Base-by-base conservation (phyloP, 2,888 invertebrate genomes). In the Torymus auratus region DNA sequence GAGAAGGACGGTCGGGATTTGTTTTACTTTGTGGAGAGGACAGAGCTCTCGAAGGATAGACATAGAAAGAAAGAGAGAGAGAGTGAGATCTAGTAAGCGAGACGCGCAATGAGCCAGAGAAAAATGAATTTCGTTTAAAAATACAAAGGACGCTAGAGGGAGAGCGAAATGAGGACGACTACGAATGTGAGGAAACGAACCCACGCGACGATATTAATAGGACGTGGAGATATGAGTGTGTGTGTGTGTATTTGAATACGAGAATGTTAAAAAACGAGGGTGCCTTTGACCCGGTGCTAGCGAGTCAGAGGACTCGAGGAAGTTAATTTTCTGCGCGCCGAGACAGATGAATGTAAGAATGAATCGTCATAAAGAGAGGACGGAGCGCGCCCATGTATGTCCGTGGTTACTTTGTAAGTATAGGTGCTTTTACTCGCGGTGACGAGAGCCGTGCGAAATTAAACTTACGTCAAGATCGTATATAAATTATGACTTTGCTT, bases 101-200 rank as follows among this genome's bases (percentile, higher is more conserved):
- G 15, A 58, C 23, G n/a, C n/a, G 68, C 79, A 69, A 79, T 74
- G 80, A 70, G 74, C 50, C 58, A 65, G n/a, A 60, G 69, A 75
- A 75, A 80, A 75, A 75, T 80, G 69, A 74, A 80, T 80, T 75
- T 80, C 64, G 74, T 71, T 78, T 79, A 64, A 74, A 79, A 79
- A 79, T 78, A 79, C 74, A 79, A 74, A 73, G 68, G 67, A 68
- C 60, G 76, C 70, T 72, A 64, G 60, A 10, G 23, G 2, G 56
- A 14, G 69, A 10, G 11, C 13, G 14, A 58, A 58, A 23, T 64
- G 13, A 20, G 41, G 15, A 69, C 17, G 52, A 69, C n/a, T 55
- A 12, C 64, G 64, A 17, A n/a, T 7, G 52, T n/a, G n/a, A 53
- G 23, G n/a, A 23, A 23, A 17, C 50, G 15, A 15, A 62, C 10